These are phyloP conservation scores for Eumacrocentrus americanus DNA, from an alignment of 2,888 invertebrate genomes.

Conservation along the genomic window DNA sequence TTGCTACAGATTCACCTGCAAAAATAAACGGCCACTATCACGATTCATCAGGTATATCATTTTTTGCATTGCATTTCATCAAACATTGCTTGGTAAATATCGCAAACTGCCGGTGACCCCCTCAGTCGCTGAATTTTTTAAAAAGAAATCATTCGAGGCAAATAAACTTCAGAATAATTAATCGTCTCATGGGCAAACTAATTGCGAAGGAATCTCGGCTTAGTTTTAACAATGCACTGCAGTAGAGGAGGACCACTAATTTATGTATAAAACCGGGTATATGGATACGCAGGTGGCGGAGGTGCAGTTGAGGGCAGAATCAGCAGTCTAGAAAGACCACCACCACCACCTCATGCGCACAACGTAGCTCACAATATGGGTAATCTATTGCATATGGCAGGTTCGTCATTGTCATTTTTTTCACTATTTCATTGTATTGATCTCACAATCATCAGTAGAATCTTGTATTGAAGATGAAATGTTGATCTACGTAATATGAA, in stretches of 20 bases:
- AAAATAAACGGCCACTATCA: slow-evolving; percentile 80
- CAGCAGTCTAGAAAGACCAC: slow-evolving; percentile 70
- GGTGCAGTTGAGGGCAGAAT: slow-evolving; percentile 63
- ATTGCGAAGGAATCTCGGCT: too few species aligned
- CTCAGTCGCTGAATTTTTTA: too few species aligned
- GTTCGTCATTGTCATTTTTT: slow-evolving; percentile 60
- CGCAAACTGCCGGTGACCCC: too few species aligned
- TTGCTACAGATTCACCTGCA: slow-evolving; percentile 89
- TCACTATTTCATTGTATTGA: neutral
- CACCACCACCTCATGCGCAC: slow-evolving; percentile 73
- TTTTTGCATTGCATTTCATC: neutral
- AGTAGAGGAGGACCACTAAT: too few species aligned
- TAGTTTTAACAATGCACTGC: too few species aligned
- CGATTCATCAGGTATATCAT: slow-evolving; percentile 55
- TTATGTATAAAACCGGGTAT: neutral
- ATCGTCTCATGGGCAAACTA: too few species aligned
- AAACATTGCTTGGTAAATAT: slow-evolving; percentile 3
- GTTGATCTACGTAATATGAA: too few species aligned
- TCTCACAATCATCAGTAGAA: too few species aligned
- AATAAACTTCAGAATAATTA: too few species aligned
- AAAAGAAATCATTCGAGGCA: too few species aligned
- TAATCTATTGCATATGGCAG: slow-evolving; percentile 84
- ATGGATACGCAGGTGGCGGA: slow-evolving; percentile 63
- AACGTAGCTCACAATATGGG: slow-evolving; percentile 68
- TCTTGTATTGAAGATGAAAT: too few species aligned